Percentiles rank a stretch among this genome's conserved stretches.
Conservation (phyloP, 2,888 invertebrate genomes). For the Dynastes maya region DNA sequence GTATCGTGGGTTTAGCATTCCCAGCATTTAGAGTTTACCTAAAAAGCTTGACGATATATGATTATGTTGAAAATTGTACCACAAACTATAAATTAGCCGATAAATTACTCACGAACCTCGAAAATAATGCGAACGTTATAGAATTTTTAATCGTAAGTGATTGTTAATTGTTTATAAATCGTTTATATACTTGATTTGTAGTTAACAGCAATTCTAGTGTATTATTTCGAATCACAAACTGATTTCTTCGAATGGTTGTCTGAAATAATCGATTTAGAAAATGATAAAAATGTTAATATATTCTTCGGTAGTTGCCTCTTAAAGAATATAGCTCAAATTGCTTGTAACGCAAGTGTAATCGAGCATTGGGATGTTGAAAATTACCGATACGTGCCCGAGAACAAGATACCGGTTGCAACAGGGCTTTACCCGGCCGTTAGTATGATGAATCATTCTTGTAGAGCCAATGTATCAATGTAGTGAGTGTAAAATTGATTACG, state of each 20-base stretch:
- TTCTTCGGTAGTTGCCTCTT: conserved; percentile 79
- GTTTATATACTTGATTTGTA: not conserved
- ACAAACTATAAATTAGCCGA: conserved; percentile 79
- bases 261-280: conserved; percentile 65
- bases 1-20: conserved; percentile 84
- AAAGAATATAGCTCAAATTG: conserved; percentile 85
- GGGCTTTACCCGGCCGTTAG: conserved; percentile 90
- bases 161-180: not conserved
- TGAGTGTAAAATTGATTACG: conserved; percentile 64
- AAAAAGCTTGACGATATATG: conserved; percentile 64
- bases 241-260: conserved; percentile 75
- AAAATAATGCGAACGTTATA: conserved; percentile 77
- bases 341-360: conserved; percentile 68
- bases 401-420: conserved; percentile 75
- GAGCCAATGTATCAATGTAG: conserved; percentile 85
- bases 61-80: conserved; percentile 47
- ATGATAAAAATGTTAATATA: conserved; percentile 65
- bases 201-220: conserved; percentile 75
- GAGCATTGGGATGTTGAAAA: conserved; percentile 61
- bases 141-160: conserved; percentile 80
- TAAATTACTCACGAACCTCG: conserved; percentile 82
- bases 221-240: conserved; percentile 76
- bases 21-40: conserved; percentile 82
- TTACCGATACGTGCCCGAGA: conserved; percentile 62
- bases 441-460: conserved; percentile 95